Evolutionary conservation across 2,113 vertebrate genomes (phyloP), one percentile per base, ranked within the genome.

Genomic region (Sisor rabdophorus): DNA sequence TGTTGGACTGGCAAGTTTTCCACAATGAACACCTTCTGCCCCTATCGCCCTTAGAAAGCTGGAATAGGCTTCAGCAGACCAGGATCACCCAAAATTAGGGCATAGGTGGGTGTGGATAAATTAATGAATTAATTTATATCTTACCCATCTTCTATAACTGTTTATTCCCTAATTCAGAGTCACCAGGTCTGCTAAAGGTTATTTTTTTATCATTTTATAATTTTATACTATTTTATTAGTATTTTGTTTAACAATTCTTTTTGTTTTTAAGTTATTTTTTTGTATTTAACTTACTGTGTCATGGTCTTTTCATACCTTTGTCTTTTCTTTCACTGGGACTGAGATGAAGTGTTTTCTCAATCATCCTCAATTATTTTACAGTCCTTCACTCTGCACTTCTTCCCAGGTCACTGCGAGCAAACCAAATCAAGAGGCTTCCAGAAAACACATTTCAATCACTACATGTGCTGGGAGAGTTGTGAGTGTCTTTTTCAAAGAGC

Each of bases 401-500:
- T 48, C 17, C 56, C 59, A 92, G 83, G 70, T 92, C 90, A 83
- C 87, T 95, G 82, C 89, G 89, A 81, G 86, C 86, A 88, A 95
- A 94, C 88, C 78, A 84, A 87, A 93, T 94, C 88, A 67, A 5
- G 40, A 86, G 79, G 59, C 76, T 95, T 79, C 90, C 90, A 59
- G 91, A 91, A 84, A 93, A 93, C 86, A 91, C 85, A 24, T 95
- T 95, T 86, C 89, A 90, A 68, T 89, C 88, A 79, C 86, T 94
- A 30, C 28, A 6, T 59, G 26, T 63, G 56, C 68, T 83, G 50
- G 78, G 71, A 80, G 81, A 83, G 48, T 71, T 83, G 81, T 83
- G 32, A 80, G 81, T 83, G 19, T 12, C 50, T 64, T 52, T 68
- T 0, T 19, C n/a, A n/a, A n/a, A n/a, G 4, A 59, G 15, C 50